These are phyloP conservation scores for Geotrupes spiniger DNA, from an alignment of 2,888 invertebrate genomes.

Conservation along the genomic window DNA sequence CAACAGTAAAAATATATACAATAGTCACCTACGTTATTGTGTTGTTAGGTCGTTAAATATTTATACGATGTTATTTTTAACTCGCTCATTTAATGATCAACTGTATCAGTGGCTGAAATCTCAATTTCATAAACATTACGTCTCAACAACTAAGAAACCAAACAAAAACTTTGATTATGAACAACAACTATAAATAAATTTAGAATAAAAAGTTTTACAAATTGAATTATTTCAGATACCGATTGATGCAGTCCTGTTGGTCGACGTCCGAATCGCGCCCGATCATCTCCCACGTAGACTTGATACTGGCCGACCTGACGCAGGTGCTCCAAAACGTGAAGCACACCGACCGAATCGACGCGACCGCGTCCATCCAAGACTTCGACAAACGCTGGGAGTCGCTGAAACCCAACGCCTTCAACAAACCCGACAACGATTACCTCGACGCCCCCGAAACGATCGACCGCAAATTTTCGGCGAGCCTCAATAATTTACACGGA, in stretches of 20 bases:
- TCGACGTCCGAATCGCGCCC: conserved; percentile 51
- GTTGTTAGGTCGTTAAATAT: no score
- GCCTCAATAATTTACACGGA: conserved; percentile 66
- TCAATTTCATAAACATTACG: no score
- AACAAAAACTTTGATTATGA: no score
- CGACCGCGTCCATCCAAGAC: conserved; percentile 49
- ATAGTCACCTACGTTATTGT: no score
- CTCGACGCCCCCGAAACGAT: conserved; percentile 41
- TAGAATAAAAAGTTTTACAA: not conserved
- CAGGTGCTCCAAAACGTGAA: conserved; percentile 43
- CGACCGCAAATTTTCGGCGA: conserved; percentile 48
- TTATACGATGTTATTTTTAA: no score
- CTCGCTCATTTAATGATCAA: no score
- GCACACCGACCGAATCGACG: conserved; percentile 21
- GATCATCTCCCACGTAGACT: conserved; percentile 52
- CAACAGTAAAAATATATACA: no score
- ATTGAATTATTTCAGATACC: conserved; percentile 54
- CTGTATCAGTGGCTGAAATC: no score
- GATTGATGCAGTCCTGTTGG: conserved; percentile 74
- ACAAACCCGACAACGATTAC: conserved; percentile 57
- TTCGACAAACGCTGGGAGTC: conserved; percentile 75
- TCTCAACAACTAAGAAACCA: no score
- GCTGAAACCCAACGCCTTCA: conserved; percentile 64
- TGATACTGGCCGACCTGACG: conserved; percentile 52
- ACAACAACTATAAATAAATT: not conserved